Percentiles rank a stretch among this genome's conserved stretches.
phyloP scores from a whole-genome alignment of 2,797 vertebrate genomes.

The Sitta carolinensis region DNA sequence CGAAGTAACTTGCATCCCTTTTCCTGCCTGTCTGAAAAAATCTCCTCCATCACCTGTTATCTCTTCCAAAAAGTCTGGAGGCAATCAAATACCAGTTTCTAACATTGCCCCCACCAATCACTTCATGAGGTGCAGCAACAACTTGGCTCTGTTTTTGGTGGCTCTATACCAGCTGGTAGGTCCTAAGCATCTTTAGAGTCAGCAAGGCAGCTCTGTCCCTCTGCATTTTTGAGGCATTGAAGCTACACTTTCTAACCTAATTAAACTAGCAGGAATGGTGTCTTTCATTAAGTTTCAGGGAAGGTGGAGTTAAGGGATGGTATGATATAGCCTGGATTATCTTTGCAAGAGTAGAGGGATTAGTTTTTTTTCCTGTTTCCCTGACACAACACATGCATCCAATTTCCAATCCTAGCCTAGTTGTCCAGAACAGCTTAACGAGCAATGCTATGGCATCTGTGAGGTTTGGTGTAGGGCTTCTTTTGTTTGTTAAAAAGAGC shows the following conservation, averaged over 20 bases:
- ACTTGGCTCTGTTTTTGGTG: background rate
- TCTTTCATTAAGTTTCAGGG: background rate
- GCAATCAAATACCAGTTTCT: background rate
- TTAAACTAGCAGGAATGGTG: background rate
- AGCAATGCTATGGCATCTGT: background rate
- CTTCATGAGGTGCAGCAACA: background rate
- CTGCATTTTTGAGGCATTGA: fast-evolving
- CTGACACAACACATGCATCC: background rate
- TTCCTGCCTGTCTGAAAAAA: background rate
- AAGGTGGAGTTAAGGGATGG: background rate
- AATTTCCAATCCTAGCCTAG: background rate
- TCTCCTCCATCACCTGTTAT: background rate
- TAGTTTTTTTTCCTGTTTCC: background rate
- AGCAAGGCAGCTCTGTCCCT: background rate
- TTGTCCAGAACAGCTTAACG: background rate
- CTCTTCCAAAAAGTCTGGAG: background rate
- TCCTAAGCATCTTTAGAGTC: background rate
- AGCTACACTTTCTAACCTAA: background rate
- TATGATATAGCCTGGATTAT: background rate
- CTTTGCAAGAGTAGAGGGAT: background rate
- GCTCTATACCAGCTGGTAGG: background rate
- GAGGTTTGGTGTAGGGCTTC: background rate
- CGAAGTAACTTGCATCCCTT: background rate
- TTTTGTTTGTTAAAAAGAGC: background rate
- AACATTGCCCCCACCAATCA: background rate